These are phyloP conservation scores for Conus ventricosus DNA, from an alignment of 1,140 invertebrate species.

Conservation along the genomic window DNA sequence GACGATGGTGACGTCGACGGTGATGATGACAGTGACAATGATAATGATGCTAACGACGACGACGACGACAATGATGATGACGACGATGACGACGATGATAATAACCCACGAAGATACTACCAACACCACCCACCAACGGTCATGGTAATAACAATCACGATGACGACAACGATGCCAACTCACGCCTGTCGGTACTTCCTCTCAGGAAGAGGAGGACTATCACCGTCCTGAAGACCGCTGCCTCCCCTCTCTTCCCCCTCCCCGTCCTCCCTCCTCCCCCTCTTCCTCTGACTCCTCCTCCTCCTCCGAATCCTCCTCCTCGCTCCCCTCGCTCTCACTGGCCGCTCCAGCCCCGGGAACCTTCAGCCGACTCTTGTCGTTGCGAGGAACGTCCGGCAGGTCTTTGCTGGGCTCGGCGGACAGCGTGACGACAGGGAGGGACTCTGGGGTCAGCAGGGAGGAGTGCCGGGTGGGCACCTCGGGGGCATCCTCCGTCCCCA, in stretches of 20 bases:
- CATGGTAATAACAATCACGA: neutral
- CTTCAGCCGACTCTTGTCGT: neutral
- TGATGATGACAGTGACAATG: too few species aligned
- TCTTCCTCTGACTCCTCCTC: neutral
- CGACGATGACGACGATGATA: too few species aligned
- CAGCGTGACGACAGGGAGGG: neutral
- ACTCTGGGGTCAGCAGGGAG: neutral
- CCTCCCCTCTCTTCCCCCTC: neutral
- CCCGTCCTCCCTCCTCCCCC: neutral
- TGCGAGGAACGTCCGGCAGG: neutral
- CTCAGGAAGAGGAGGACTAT: constrained; percentile 8
- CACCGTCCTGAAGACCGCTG: neutral
- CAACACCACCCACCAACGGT: too few species aligned
- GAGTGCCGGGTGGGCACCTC: neutral
- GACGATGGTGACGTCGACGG: too few species aligned
- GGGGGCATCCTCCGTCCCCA: neutral
- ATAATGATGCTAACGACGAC: too few species aligned
- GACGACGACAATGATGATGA: too few species aligned
- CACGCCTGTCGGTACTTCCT: neutral
- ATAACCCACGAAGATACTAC: too few species aligned
- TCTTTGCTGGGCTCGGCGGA: neutral
- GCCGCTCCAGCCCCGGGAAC: neutral
- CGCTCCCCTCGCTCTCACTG: neutral
- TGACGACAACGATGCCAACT: neutral
- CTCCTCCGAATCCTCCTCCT: neutral